These are phyloP conservation scores for Schlechtendalia chinensis DNA, from an alignment of 1,140 invertebrate genomes.

Conservation along the genomic window DNA sequence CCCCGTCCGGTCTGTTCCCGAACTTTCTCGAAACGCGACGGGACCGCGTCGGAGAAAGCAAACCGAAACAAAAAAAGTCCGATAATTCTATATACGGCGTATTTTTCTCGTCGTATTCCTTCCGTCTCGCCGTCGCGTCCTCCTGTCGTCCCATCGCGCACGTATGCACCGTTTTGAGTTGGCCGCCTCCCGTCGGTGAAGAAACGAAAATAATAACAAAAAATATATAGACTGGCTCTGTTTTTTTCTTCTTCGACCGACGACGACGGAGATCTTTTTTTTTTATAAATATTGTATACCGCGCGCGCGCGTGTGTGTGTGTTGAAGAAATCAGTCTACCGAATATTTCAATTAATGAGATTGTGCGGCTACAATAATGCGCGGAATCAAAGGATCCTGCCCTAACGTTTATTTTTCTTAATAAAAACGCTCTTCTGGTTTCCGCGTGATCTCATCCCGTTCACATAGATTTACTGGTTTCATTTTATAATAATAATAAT, in stretches of 20 bases:
- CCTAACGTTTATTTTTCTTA: constrained; percentile 8
- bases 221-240: neutral
- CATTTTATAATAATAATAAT: too few species aligned
- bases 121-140: neutral
- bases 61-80: constrained; percentile 11
- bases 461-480: too few species aligned
- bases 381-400: constrained; percentile 25
- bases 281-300: neutral
- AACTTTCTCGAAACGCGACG: neutral
- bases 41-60: neutral
- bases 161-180: too few species aligned
- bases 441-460: neutral
- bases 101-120: neutral
- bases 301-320: too few species aligned
- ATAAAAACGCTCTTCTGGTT: constrained; percentile 1
- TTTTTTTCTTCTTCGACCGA: neutral
- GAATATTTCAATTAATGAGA: constrained; percentile 48
- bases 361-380: constrained; percentile 34
- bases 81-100: neutral
- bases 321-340: constrained; percentile 29
- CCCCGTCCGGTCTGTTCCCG: neutral
- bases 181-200: too few species aligned
- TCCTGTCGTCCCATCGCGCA: too few species aligned
- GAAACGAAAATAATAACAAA: too few species aligned
- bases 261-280: neutral